These are phyloP conservation scores for Rattus norvegicus DNA, from an alignment of 2,113 vertebrate species.

Conservation along the genomic window DNA sequence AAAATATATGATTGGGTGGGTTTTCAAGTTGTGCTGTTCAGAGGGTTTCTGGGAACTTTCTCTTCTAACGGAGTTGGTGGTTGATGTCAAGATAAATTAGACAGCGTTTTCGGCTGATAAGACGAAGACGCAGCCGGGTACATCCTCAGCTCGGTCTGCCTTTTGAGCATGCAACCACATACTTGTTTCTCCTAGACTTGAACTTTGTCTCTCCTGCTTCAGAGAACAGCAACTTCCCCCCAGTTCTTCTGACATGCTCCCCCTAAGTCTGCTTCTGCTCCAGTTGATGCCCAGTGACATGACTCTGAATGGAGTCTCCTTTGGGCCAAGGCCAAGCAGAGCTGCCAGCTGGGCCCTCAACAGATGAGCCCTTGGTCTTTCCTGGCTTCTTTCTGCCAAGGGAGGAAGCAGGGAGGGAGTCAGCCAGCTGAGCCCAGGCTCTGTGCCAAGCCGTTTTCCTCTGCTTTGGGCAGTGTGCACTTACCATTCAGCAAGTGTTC, in stretches of 20 bases:
- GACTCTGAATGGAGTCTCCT: conserved; percentile 65
- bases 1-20: not conserved
- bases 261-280: conserved; percentile 1
- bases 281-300: not conserved
- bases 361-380: conserved; percentile 45
- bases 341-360: conserved; percentile 60
- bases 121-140: too few species aligned
- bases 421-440: conserved; percentile 51
- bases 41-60: not conserved
- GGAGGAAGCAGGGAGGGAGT: conserved; percentile 31
- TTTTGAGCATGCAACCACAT: not conserved
- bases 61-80: not conserved
- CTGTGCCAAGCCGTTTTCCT: conserved; percentile 58
- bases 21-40: not conserved
- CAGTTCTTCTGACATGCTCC: conserved; percentile 29
- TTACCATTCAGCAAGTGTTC: conserved; percentile 46
- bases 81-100: not conserved
- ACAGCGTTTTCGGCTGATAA: not conserved
- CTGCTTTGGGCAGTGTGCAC: conserved; percentile 33
- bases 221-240: conserved; percentile 44
- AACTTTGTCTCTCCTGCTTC: conserved; percentile 50
- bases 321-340: conserved; percentile 62
- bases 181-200: not conserved
- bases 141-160: not conserved
- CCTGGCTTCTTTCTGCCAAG: conserved; percentile 42